phyloP scores from a whole-genome alignment of 2,797 vertebrate genomes.

The Rhinichthys osculus region DNA sequence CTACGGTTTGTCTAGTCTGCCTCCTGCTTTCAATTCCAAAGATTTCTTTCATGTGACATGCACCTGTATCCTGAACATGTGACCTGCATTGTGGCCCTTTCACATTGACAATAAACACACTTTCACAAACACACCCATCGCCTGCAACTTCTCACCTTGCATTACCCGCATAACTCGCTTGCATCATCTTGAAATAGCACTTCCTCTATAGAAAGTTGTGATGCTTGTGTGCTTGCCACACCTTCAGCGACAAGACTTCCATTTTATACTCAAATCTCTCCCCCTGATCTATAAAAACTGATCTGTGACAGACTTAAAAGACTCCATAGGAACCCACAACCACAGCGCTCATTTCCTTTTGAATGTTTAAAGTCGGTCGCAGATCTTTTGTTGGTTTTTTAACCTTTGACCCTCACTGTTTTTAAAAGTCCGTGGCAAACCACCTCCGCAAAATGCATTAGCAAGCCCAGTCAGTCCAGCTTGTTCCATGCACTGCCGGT shows the following conservation, averaged over 20 bases:
- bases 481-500: neutral
- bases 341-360: constrained; percentile 8
- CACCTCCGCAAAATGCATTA: neutral
- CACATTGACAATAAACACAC: neutral
- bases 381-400: constrained; percentile 30
- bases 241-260: neutral
- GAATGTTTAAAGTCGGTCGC: constrained; percentile 6
- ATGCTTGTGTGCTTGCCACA: neutral
- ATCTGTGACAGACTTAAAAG: neutral
- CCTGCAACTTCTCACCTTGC: neutral
- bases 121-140: neutral
- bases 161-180: constrained; percentile 14
- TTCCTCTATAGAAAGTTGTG: constrained; percentile 21
- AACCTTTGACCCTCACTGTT: constrained; percentile 22
- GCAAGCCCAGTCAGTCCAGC: neutral
- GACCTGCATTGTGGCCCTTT: constrained; percentile 29
- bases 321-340: neutral
- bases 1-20: constrained; percentile 65
- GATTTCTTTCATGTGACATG: constrained; percentile 50
- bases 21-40: constrained; percentile 55
- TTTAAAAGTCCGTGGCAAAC: neutral
- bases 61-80: constrained; percentile 76
- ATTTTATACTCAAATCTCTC: neutral
- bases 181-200: constrained; percentile 32
- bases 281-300: neutral